Evolutionary conservation across 2,797 vertebrate genomes (phyloP).

Genomic region (Anas bernieri): DNA sequence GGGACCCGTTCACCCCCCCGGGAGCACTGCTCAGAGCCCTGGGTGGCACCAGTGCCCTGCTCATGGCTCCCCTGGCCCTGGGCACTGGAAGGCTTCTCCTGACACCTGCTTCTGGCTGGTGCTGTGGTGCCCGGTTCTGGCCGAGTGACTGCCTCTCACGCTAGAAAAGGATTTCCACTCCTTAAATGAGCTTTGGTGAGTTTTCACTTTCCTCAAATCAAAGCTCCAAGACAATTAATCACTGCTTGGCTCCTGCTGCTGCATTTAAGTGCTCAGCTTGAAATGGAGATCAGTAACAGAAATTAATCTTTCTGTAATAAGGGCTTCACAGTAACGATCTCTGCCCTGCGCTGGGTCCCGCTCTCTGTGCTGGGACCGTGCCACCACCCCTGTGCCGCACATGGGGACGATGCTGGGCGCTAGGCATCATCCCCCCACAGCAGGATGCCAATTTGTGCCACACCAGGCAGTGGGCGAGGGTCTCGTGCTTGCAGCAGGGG

Average conservation of each 20-base stretch:
- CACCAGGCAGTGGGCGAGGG: fast-evolving
- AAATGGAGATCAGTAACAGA: not conserved
- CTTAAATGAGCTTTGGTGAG: not conserved
- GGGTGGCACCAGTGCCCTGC: no score
- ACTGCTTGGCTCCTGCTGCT: not conserved
- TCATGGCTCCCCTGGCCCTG: no score
- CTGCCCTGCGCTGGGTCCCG: not conserved
- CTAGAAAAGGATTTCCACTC: not conserved
- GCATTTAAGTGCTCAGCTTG: not conserved
- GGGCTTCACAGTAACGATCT: not conserved
- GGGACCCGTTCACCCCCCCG: no score
- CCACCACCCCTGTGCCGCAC: not conserved
- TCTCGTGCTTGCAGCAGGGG: no score
- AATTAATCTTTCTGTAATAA: not conserved
- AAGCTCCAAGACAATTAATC: not conserved
- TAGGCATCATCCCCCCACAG: fast-evolving
- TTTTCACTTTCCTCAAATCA: not conserved
- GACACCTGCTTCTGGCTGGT: not conserved
- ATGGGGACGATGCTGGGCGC: no score
- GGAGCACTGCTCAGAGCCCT: no score
- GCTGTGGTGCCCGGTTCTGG: not conserved
- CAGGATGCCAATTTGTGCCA: not conserved
- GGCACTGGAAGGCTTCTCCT: not conserved
- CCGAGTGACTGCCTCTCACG: not conserved
- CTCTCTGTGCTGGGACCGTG: not conserved